A percentile compares a stretch with the other conserved stretches of the same genome.
These are phyloP conservation scores for Isotomurus palustris DNA, from an alignment of 2,888 invertebrate species.

Conservation along the genomic window DNA sequence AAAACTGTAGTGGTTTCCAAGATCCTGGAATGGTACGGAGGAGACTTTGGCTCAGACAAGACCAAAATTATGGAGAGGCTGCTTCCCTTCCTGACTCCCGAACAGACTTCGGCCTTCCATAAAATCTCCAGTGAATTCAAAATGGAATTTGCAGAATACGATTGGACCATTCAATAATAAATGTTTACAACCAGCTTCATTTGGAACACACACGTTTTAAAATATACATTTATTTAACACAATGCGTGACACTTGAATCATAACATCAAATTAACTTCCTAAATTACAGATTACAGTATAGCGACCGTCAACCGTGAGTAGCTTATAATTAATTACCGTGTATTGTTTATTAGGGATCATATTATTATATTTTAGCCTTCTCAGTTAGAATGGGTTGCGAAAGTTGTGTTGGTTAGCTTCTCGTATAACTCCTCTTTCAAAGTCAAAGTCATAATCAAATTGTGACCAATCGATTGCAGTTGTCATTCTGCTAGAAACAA, in stretches of 20 bases:
- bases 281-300: too few species aligned
- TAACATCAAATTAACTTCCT: too few species aligned
- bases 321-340: too few species aligned
- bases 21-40: constrained; percentile 37
- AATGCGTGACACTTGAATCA: too few species aligned
- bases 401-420: constrained; percentile 20
- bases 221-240: too few species aligned
- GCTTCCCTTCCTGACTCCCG: constrained; percentile 11
- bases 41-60: constrained; percentile 29
- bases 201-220: too few species aligned
- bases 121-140: constrained; percentile 8
- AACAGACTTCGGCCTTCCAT: constrained; percentile 11
- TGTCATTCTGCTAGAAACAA: neutral
- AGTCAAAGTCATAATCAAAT: constrained; percentile 40
- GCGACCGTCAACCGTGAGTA: too few species aligned
- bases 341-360: too few species aligned
- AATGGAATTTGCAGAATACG: constrained; percentile 31
- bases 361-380: too few species aligned
- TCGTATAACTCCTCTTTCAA: constrained; percentile 34
- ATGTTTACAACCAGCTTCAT: too few species aligned
- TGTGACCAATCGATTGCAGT: constrained; percentile 13
- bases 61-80: constrained; percentile 27
- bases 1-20: constrained; percentile 30
- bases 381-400: too few species aligned
- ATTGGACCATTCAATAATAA: constrained; percentile 28